Evolutionary conservation across 2,797 vertebrate genomes (phyloP).

Genomic region (Arrhamphus sclerolepis): DNA sequence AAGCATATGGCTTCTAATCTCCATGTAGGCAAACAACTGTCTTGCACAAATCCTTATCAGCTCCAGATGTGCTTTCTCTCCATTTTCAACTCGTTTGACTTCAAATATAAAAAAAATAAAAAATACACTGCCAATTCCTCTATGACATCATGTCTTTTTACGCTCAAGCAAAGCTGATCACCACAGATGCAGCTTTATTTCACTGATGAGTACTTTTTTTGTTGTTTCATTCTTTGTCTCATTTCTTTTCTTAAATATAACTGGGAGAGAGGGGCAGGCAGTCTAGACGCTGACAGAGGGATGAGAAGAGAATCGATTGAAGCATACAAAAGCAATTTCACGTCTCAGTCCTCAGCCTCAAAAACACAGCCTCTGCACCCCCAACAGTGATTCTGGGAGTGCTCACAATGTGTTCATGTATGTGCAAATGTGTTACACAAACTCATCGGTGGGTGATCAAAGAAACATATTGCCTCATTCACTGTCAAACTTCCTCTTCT

Average conservation of each 20-base stretch:
- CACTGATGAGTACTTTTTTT: slow-evolving; percentile 4
- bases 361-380: slow-evolving; percentile 18
- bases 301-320: slow-evolving; percentile 56
- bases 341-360: slow-evolving; percentile 38
- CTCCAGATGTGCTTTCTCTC: slow-evolving; percentile 13
- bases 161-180: neutral
- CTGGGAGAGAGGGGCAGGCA: slow-evolving; percentile 24
- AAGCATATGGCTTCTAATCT: slow-evolving; percentile 6
- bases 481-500: slow-evolving; percentile 37
- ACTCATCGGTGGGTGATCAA: neutral
- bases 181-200: neutral
- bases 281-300: slow-evolving; percentile 54
- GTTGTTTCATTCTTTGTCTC: slow-evolving; percentile 7
- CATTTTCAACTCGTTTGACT: neutral
- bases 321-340: slow-evolving; percentile 61
- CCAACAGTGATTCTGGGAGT: slow-evolving; percentile 10
- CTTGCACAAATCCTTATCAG: slow-evolving; percentile 9
- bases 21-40: neutral
- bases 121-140: slow-evolving; percentile 6
- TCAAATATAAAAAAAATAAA: slow-evolving; percentile 7
- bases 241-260: slow-evolving; percentile 23
- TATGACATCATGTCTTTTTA: neutral
- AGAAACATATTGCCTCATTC: slow-evolving; percentile 14
- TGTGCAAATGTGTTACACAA: slow-evolving; percentile 15
- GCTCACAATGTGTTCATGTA: neutral